These are phyloP conservation scores for Silurus meridionalis DNA, from an alignment of 2,113 vertebrate genomes.

Conservation along the genomic window DNA sequence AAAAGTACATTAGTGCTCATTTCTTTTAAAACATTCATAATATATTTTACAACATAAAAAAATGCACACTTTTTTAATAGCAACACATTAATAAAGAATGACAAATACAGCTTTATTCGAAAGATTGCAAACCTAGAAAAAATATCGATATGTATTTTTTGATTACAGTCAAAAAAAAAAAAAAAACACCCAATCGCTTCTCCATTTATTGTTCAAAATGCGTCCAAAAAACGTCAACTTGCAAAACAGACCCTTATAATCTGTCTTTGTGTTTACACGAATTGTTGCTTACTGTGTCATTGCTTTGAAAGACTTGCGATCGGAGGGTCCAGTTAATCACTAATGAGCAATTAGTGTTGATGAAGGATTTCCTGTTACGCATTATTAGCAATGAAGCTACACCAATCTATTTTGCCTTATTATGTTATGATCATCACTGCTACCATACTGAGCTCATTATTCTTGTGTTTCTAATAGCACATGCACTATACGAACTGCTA, in stretches of 20 bases:
- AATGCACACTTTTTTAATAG: no score
- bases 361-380: slow-evolving; percentile 83
- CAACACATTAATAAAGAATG: not conserved
- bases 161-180: no score
- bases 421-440: slow-evolving; percentile 84
- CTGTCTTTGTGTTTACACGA: slow-evolving; percentile 8
- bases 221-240: slow-evolving; percentile 8
- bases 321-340: slow-evolving; percentile 44
- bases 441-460: slow-evolving; percentile 87
- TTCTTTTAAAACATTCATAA: no score
- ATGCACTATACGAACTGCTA: slow-evolving; percentile 67
- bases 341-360: slow-evolving; percentile 73
- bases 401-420: slow-evolving; percentile 86
- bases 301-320: slow-evolving; percentile 35
- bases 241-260: not conserved
- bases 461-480: slow-evolving; percentile 85
- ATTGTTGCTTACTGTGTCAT: slow-evolving; percentile 20
- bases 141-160: no score
- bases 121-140: not conserved
- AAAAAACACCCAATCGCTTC: not conserved
- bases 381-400: slow-evolving; percentile 91
- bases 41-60: no score
- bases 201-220: not conserved
- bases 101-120: not conserved
- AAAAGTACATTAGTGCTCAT: no score